Base-by-base conservation (phyloP, 2,888 invertebrate species). In the Campaea margaritaria region DNA sequence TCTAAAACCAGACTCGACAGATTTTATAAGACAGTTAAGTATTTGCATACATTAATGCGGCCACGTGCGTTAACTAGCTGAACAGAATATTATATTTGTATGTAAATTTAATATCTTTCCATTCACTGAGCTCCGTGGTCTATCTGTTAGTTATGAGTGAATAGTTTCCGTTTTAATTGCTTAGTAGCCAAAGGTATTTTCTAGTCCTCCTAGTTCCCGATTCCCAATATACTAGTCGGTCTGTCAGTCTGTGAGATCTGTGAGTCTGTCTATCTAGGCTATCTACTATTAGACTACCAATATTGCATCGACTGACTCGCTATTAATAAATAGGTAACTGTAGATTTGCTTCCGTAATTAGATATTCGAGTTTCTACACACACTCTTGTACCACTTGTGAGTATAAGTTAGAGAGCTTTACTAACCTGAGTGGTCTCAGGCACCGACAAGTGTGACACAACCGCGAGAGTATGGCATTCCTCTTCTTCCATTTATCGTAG, bases 381-480 rank as follows among this genome's bases (percentile, higher is more conserved):
- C 9, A 11, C 41, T 39, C 41, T 28, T 21, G 14, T 38, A 16
- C 13, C 9, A 21, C 38, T 21, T 21, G 21, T n/a, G n/a, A n/a
- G n/a, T n/a, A n/a, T n/a, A n/a, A n/a, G 21, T 21, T 10, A 13
- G 13, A 14, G n/a, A 38, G 15, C 13, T 21, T 21, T 8, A 45
- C 68, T 50, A 31, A 88, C 79, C 98, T 93, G 38, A 97, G 81
- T 0, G 98, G 98, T 67, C 97, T 94, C 62, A 98, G 93, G 73
- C 97, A 97, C 54, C 97, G 94, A 78, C 98, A 98, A 45, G 98
- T 98, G 80, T 98, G 98, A 76, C 98, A 98, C 2, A 98, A 89
- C 52, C 97, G 93, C 16, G 96, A 96, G 43, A 97, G 86, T 62
- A 97, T 95, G 2, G 95, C 94, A 73, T 97, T 96, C 39, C 97